A percentile compares a stretch with the other conserved stretches of the same genome.
Conservation (phyloP, 2,113 vertebrate species). For the Entomyzon cyanotis region DNA sequence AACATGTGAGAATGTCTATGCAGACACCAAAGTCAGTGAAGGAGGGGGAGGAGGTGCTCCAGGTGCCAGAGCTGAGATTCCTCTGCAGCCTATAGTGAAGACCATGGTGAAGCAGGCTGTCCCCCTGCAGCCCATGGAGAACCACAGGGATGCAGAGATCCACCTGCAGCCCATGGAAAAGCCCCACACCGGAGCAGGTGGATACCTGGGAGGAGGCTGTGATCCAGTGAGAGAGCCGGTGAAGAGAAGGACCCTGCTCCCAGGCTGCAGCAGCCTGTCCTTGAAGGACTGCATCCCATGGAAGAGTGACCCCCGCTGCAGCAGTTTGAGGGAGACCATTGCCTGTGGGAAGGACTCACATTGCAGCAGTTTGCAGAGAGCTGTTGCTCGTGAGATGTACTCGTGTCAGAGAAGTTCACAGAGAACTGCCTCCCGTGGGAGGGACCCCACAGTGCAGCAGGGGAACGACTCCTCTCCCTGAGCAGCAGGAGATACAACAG, state of each 20-base stretch:
- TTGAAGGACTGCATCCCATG: not conserved
- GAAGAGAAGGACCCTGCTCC: not conserved
- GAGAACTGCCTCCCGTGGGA: not conserved
- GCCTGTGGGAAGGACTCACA: not conserved
- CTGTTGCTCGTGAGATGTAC: not conserved
- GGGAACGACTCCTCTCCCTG: not conserved
- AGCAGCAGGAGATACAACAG: not conserved
- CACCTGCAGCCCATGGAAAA: not conserved
- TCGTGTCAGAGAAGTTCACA: not conserved
- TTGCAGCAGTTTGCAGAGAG: not conserved
- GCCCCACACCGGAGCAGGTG: not conserved
- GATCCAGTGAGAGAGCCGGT: not conserved
- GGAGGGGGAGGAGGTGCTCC: not conserved
- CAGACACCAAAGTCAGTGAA: not conserved
- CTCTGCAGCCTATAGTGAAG: not conserved
- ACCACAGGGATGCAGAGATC: not conserved
- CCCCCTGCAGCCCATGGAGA: not conserved
- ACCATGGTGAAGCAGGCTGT: not conserved
- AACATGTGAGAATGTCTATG: not conserved
- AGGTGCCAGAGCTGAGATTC: not conserved
- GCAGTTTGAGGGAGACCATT: not conserved
- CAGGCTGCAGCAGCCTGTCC: not conserved
- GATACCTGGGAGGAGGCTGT: not conserved
- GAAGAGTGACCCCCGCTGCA: not conserved
- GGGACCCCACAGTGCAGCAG: not conserved